A percentile compares a stretch with the other conserved stretches of the same genome.
Evolutionary conservation across 2,797 vertebrate genomes (phyloP).

Genomic region (Notolepis coatsorum): DNA sequence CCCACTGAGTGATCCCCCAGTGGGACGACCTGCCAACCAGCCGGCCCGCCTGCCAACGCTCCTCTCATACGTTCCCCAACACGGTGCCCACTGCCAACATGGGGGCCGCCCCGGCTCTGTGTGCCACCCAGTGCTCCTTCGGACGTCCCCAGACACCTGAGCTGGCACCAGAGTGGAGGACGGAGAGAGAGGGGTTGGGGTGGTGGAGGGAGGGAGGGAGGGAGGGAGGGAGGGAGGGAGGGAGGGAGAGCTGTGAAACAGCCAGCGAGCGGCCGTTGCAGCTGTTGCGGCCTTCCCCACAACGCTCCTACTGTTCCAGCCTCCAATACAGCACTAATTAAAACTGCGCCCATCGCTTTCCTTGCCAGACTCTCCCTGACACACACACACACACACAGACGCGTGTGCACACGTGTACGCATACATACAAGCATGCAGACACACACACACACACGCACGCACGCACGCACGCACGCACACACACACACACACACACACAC

Average conservation of each 20-base stretch:
- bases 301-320: constrained; percentile 72
- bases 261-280: constrained; percentile 62
- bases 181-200: constrained; percentile 16
- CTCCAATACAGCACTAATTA: constrained; percentile 70
- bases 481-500: constrained; percentile 3
- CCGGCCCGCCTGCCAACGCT: constrained; percentile 48
- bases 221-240: constrained; percentile 18
- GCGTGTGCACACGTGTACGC: constrained; percentile 27
- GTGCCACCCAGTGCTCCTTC: constrained; percentile 70
- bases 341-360: constrained; percentile 58
- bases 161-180: constrained; percentile 58
- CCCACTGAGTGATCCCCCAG: constrained; percentile 65
- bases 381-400: constrained; percentile 27
- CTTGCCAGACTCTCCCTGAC: constrained; percentile 49
- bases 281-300: constrained; percentile 75
- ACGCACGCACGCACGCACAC: constrained; percentile 1
- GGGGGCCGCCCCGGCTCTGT: constrained; percentile 30
- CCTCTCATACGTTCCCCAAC: constrained; percentile 69
- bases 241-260: constrained; percentile 46
- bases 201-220: constrained; percentile 4
- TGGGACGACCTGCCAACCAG: constrained; percentile 59
- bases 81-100: constrained; percentile 52
- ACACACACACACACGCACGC: constrained; percentile 3
- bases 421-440: constrained; percentile 5
- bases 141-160: constrained; percentile 73